phyloP scores from a whole-genome alignment of 2,113 vertebrate species.

The Phaethornis superciliosus region DNA sequence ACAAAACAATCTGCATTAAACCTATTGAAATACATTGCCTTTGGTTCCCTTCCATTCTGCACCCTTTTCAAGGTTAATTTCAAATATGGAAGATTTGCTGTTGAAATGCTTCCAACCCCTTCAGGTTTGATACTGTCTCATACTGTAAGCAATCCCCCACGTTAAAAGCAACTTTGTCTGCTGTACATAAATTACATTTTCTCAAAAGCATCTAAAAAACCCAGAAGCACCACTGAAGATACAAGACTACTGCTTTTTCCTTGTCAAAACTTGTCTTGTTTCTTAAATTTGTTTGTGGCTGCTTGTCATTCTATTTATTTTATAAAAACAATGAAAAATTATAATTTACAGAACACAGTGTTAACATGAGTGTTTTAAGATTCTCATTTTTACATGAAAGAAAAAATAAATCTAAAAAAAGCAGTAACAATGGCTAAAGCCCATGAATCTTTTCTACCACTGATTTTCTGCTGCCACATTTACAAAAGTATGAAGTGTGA shows the following conservation, averaged over 20 bases:
- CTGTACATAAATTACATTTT: neutral
- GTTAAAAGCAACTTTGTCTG: neutral
- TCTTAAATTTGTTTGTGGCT: neutral
- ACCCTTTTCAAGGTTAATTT: neutral
- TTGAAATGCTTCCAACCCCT: neutral
- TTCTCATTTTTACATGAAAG: neutral
- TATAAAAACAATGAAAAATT: neutral
- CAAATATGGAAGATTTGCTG: neutral
- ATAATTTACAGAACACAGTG: neutral
- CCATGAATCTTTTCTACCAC: neutral
- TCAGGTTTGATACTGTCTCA: neutral
- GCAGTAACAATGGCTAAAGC: neutral
- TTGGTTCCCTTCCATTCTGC: neutral
- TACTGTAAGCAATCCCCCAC: neutral
- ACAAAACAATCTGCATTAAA: neutral
- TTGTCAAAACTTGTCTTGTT: slow-evolving; percentile 5
- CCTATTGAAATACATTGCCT: neutral
- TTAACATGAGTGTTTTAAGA: neutral
- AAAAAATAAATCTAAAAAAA: neutral
- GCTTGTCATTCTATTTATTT: neutral
- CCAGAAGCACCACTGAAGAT: neutral
- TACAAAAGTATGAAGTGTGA: neutral
- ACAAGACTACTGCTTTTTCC: neutral
- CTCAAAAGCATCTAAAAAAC: neutral
- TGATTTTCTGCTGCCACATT: neutral